These are phyloP conservation scores for Danio aesculapii DNA, from an alignment of 2,797 vertebrate genomes.

Conservation along the genomic window DNA sequence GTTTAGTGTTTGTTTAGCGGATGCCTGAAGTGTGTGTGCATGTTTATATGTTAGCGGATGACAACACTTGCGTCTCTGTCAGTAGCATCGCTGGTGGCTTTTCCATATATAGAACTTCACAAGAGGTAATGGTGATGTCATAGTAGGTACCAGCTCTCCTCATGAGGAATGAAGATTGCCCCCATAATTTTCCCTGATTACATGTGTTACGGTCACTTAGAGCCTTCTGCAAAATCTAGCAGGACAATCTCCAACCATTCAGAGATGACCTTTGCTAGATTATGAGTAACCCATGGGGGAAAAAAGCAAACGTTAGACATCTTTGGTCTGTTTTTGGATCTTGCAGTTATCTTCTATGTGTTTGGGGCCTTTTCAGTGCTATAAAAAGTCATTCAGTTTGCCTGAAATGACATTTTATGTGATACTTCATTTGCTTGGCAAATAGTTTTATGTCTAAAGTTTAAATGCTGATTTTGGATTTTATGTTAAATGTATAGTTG, in stretches of 20 bases:
- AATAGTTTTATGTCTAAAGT: too few species aligned
- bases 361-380: background rate
- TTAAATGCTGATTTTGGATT: background rate
- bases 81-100: background rate
- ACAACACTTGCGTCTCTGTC: background rate
- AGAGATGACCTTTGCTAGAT: constrained; percentile 24
- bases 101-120: constrained; percentile 46
- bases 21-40: constrained; percentile 1
- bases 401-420: background rate
- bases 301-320: background rate
- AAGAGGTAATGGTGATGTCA: constrained; percentile 44
- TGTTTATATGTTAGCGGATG: constrained; percentile 5
- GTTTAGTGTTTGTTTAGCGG: constrained; percentile 49
- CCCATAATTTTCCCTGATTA: constrained; percentile 50
- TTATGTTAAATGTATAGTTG: too few species aligned
- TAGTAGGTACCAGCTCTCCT: constrained; percentile 13
- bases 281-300: background rate
- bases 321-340: background rate
- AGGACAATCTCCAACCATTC: background rate
- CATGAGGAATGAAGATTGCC: constrained; percentile 1
- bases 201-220: constrained; percentile 44
- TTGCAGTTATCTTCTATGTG: background rate
- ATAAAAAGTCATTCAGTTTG: background rate
- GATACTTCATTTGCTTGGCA: background rate
- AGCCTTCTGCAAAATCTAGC: background rate